Conservation (phyloP, 2,888 invertebrate genomes). For the Acanthosoma haemorrhoidale region DNA sequence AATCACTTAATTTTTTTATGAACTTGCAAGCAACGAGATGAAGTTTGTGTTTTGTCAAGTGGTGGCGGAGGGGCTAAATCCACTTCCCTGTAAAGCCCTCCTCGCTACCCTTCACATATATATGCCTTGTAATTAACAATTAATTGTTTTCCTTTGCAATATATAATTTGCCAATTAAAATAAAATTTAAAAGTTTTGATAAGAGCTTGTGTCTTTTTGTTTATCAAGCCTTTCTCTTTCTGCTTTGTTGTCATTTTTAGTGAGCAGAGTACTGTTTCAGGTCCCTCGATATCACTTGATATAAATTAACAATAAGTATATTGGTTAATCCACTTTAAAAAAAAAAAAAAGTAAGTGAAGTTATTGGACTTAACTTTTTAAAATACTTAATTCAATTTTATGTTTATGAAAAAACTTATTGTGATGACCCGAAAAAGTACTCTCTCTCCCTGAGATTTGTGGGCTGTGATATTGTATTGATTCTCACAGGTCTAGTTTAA, state of each 20-base stretch:
- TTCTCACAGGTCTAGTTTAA: no score
- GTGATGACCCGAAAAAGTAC: no score
- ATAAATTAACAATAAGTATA: no score
- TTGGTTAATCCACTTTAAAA: no score
- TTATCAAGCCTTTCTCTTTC: slow-evolving; percentile 3
- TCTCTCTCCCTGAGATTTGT: no score
- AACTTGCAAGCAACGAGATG: slow-evolving; percentile 40
- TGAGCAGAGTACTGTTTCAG: no score
- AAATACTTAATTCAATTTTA: no score
- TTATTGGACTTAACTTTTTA: no score
- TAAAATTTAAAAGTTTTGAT: slow-evolving; percentile 42
- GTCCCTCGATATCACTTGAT: no score
- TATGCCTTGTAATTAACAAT: slow-evolving; percentile 42
- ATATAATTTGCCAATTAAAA: slow-evolving; percentile 42
- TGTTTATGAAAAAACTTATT: no score
- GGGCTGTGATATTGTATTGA: no score
- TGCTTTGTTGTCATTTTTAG: not conserved
- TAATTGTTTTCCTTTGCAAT: slow-evolving; percentile 41
- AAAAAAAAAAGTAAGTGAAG: no score
- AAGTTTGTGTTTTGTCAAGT: slow-evolving; percentile 38
- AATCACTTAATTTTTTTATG: slow-evolving; percentile 38
- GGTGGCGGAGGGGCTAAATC: slow-evolving; percentile 33
- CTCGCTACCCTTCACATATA: slow-evolving; percentile 34
- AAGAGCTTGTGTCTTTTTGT: slow-evolving; percentile 23
- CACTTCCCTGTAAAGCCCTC: slow-evolving; percentile 40